These are phyloP conservation scores for Pentalonia nigronervosa DNA, from an alignment of 1,140 invertebrate species.

Conservation along the genomic window DNA sequence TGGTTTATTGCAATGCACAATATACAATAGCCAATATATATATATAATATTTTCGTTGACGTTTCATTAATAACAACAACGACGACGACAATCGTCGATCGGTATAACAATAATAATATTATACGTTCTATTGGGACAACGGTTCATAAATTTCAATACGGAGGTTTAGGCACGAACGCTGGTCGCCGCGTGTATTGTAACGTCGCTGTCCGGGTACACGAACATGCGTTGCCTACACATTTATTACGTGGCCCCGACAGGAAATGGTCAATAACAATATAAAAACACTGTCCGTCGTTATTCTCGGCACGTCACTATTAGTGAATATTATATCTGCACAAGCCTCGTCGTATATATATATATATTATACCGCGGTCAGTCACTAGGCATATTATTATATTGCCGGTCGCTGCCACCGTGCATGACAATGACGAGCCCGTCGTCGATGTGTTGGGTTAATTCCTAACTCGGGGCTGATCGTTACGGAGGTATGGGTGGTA, in stretches of 20 bases:
- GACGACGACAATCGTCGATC: background rate
- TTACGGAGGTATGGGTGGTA: too few relatives aligned
- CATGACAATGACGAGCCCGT: background rate
- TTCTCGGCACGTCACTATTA: slow-evolving; percentile 37
- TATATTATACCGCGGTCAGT: background rate
- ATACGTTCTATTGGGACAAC: background rate
- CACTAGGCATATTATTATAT: background rate
- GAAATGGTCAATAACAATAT: slow-evolving; percentile 44
- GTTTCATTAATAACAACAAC: background rate
- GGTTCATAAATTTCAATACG: background rate
- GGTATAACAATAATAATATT: background rate
- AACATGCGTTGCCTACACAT: background rate
- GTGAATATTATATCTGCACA: slow-evolving; percentile 36
- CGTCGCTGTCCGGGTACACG: background rate
- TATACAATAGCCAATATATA: too few relatives aligned
- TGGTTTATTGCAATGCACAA: too few relatives aligned
- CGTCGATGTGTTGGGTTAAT: background rate
- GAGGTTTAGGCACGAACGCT: background rate
- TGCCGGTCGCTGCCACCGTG: background rate
- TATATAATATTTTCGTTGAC: background rate
- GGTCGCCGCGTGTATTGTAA: background rate
- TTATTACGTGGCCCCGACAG: slow-evolving; percentile 20
- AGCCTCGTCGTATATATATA: background rate
- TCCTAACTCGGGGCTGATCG: background rate
- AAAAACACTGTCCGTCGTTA: background rate